Percentiles rank a stretch among this genome's conserved stretches.
phyloP scores from a whole-genome alignment of 2,888 invertebrate genomes.

The Tinea semifulvella region DNA sequence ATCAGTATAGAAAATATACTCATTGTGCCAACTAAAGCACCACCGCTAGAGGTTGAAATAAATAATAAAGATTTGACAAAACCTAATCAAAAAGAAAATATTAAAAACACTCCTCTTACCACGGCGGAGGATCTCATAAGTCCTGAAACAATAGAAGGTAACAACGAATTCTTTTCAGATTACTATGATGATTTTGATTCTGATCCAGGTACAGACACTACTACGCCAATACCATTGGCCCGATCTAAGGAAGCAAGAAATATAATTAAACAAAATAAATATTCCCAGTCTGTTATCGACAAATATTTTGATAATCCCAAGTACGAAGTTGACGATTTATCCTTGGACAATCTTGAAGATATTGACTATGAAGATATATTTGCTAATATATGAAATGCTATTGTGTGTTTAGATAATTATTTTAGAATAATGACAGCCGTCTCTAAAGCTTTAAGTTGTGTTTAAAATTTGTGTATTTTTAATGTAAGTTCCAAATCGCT shows the following conservation, averaged over 20 bases:
- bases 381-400: neutral
- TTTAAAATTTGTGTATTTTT: neutral
- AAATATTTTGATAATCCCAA: slow-evolving; percentile 14
- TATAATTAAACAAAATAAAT: slow-evolving; percentile 13
- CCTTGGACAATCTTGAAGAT: neutral
- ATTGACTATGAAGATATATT: slow-evolving; percentile 4
- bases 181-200: neutral
- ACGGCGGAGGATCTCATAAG: neutral
- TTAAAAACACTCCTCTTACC: neutral
- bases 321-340: slow-evolving; percentile 1
- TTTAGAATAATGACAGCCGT: neutral
- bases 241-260: slow-evolving; percentile 9
- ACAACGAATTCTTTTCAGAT: slow-evolving; percentile 1
- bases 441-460: slow-evolving; percentile 7
- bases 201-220: neutral
- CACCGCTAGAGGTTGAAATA: neutral
- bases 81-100: neutral
- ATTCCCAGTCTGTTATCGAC: slow-evolving; percentile 12
- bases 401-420: neutral
- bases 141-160: neutral
- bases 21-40: neutral
- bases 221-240: neutral
- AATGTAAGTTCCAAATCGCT: too few relatives aligned
- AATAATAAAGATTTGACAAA: neutral
- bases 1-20: neutral